Base-by-base conservation (phyloP, 2,113 vertebrate genomes). In the Nothoprocta pentlandii region DNA sequence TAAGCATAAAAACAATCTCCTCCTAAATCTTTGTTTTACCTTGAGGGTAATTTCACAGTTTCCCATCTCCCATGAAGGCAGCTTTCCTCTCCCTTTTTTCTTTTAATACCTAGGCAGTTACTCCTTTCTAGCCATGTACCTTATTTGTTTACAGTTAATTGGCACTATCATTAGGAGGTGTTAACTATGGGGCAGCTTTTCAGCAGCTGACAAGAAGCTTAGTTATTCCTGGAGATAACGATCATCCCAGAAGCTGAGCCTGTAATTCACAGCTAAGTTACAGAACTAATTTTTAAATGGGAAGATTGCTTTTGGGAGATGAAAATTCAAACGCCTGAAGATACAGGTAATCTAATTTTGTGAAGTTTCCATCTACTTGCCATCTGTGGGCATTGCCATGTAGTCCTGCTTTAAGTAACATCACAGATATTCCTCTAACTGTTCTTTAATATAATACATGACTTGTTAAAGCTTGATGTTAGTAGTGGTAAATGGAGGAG, bases 141-240 rank as follows among this genome's bases (percentile, higher is more conserved):
- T 63, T 62, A 88, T 70, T 94, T 90, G 83, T 78, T 92, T 90
- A 87, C 53, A 80, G 59, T 39, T 58, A 75, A 36, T 30, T 87
- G 42, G 73, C 42, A 34, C 22, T 36, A 7, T 41, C 41, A 32
- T 81, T 81, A 47, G 54, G 47, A 64, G 77, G 62, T 70, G 53
- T 34, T 93, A 68, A 79, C 85, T 58, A 22, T 61, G 77, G 30
- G 77, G 53, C 68, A 81, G n/a, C 47, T 66, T 85, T 66, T 73
- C 76, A 68, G 68, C 74, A 94, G 70, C 63, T 94, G 58, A 61
- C n/a, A 34, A 58, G 51, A 75, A 87, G 53, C 63, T 34, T 69
- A 91, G 2, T 94, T 85, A 73, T 28, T 92, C 16, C 2, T 58
- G 66, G 80, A 85, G 56, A 74, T 93, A 88, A 74, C 25, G 14